Evolutionary conservation across 2,113 vertebrate species (phyloP).

Genomic region (Haliaeetus leucogaster): DNA sequence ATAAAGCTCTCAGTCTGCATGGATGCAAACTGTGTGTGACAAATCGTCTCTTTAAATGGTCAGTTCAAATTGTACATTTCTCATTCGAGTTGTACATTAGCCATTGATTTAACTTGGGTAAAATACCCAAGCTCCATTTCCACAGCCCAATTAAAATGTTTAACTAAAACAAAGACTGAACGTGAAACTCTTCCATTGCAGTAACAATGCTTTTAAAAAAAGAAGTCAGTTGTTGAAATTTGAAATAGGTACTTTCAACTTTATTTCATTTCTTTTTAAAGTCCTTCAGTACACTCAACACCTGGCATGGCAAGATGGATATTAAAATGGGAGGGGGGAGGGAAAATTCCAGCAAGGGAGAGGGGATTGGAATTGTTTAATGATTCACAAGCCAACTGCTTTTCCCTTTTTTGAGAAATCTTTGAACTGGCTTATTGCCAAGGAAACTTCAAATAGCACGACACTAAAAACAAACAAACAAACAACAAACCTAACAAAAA

Average conservation of each 20-base stretch:
- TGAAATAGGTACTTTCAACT: conserved; percentile 47
- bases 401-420: neutral
- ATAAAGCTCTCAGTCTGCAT: conserved; percentile 85
- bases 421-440: conserved; percentile 21
- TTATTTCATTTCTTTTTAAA: conserved; percentile 32
- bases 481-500: neutral
- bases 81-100: conserved; percentile 71
- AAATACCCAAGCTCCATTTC: conserved; percentile 60
- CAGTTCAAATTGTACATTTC: conserved; percentile 77
- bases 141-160: conserved; percentile 53
- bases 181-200: conserved; percentile 52
- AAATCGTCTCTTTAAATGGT: conserved; percentile 81
- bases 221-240: conserved; percentile 50
- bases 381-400: neutral
- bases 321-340: conserved; percentile 1
- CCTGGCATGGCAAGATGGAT: conserved; percentile 41
- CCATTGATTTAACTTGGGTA: conserved; percentile 66
- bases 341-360: conserved; percentile 22
- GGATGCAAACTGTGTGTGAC: conserved; percentile 86
- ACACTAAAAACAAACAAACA: neutral
- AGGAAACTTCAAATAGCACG: conserved; percentile 39
- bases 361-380: neutral
- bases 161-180: conserved; percentile 59
- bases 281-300: conserved; percentile 28
- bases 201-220: conserved; percentile 53